These are phyloP conservation scores for Semaprochilodus insignis DNA, from an alignment of 2,797 vertebrate genomes.

Conservation along the genomic window DNA sequence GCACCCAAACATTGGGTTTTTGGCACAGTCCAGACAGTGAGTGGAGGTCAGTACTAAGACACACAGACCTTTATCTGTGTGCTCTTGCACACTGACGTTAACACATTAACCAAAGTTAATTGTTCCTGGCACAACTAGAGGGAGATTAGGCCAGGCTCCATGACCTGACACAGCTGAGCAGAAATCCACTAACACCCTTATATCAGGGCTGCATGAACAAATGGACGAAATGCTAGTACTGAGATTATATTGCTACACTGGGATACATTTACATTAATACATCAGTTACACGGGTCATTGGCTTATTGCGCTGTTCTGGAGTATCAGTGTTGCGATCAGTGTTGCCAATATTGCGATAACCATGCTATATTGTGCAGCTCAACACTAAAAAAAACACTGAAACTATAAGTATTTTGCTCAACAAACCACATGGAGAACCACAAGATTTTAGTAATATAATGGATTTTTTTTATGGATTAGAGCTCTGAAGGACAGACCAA, in stretches of 20 bases:
- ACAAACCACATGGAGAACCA: not conserved
- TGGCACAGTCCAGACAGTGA: not conserved
- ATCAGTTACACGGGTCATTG: no score
- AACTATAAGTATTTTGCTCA: not conserved
- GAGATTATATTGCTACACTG: not conserved
- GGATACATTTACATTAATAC: no score
- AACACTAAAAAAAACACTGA: not conserved
- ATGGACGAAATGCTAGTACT: not conserved
- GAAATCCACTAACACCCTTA: slow-evolving; percentile 7
- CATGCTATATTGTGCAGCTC: no score
- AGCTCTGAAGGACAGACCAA: not conserved
- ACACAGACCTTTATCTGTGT: slow-evolving; percentile 1
- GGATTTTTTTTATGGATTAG: not conserved
- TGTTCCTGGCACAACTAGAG: slow-evolving; percentile 28
- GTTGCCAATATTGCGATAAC: no score
- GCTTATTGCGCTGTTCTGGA: no score
- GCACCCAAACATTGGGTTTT: not conserved
- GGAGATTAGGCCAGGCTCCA: slow-evolving; percentile 16
- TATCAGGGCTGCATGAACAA: not conserved
- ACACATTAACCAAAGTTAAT: slow-evolving; percentile 35
- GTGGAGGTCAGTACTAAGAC: not conserved
- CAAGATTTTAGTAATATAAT: not conserved
- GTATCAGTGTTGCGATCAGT: no score
- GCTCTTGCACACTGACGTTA: slow-evolving; percentile 35
- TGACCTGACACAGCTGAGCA: slow-evolving; percentile 10